Percentiles rank a stretch among this genome's conserved stretches.
Conservation (phyloP, 2,797 vertebrate genomes). For the Crax fasciolata region DNA sequence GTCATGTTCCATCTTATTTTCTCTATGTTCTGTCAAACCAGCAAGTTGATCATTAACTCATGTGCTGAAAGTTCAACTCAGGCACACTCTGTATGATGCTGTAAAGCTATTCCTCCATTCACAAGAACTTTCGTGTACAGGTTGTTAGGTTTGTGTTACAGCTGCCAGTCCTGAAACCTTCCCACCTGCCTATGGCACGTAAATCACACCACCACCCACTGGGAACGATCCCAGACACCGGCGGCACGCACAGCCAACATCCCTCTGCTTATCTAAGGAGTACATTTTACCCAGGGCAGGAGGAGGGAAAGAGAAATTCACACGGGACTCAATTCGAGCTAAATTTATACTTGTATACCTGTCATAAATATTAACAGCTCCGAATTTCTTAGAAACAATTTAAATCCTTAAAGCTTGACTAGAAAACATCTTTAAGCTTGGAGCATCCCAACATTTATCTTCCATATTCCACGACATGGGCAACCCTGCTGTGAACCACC, state of each 20-base stretch:
- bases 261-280: not conserved
- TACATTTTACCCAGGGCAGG: not conserved
- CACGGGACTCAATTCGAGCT: not conserved
- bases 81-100: not conserved
- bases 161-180: not conserved
- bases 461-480: not conserved
- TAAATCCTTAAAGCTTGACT: not conserved
- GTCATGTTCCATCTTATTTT: not conserved
- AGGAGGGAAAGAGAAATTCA: not conserved
- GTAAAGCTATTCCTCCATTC: not conserved
- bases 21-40: not conserved
- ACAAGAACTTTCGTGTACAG: not conserved
- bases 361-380: not conserved
- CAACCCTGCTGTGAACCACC: not conserved
- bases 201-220: too few species aligned
- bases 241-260: not conserved
- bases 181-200: too few species aligned
- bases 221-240: not conserved
- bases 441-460: not conserved
- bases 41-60: conserved; percentile 18
- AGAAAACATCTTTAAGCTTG: not conserved
- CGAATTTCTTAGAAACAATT: not conserved
- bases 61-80: conserved; percentile 5
- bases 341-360: not conserved
- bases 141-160: not conserved